phyloP scores from a whole-genome alignment of 2,888 invertebrate species.

The Heliconius cydno region DNA sequence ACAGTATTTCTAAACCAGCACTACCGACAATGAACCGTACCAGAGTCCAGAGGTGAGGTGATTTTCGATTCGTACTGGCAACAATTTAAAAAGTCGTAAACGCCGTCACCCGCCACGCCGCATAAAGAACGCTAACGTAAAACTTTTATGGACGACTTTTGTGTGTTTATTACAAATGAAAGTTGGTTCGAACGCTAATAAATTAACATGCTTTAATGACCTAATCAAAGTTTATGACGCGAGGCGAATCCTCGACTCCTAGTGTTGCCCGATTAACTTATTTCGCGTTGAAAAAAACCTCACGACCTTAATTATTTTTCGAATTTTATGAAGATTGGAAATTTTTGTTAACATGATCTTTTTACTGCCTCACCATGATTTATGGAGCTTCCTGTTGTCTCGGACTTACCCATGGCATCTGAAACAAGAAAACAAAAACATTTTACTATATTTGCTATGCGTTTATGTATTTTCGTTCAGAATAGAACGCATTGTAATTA shows the following conservation, averaged over 20 bases:
- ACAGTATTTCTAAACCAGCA: constrained; percentile 35
- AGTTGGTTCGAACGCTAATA: constrained; percentile 78
- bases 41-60: constrained; percentile 68
- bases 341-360: constrained; percentile 73
- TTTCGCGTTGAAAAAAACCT: constrained; percentile 67
- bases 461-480: constrained; percentile 12
- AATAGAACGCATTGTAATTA: constrained; percentile 25
- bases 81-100: constrained; percentile 65
- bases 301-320: constrained; percentile 74
- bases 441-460: constrained; percentile 29
- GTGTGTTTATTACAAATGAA: constrained; percentile 71
- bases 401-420: constrained; percentile 91
- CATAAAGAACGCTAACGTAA: constrained; percentile 57
- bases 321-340: constrained; percentile 82
- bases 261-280: constrained; percentile 82
- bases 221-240: constrained; percentile 84
- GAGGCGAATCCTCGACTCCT: constrained; percentile 81
- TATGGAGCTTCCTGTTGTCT: constrained; percentile 69
- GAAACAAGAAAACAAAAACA: constrained; percentile 84
- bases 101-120: constrained; percentile 50
- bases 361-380: constrained; percentile 70
- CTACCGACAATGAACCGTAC: constrained; percentile 50
- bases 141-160: constrained; percentile 67
- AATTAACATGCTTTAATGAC: constrained; percentile 83
- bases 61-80: constrained; percentile 72